Evolutionary conservation across 2,888 invertebrate genomes (phyloP).

Genomic region (Eupithecia centaureata): DNA sequence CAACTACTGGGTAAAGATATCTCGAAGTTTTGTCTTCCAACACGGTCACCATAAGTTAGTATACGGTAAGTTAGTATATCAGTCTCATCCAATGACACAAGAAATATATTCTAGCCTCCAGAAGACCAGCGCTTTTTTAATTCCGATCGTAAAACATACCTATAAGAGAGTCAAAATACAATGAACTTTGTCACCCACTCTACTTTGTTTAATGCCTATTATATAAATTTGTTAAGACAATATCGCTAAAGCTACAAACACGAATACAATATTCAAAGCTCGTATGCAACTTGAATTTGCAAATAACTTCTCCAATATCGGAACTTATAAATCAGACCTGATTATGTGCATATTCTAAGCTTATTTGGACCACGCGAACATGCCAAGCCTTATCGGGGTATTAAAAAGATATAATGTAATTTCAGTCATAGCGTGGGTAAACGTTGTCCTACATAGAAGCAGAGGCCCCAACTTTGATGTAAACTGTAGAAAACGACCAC

Average conservation of each 20-base stretch:
- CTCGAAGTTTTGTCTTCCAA: not conserved
- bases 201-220: not conserved
- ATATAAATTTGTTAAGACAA: not conserved
- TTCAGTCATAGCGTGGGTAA: slow-evolving; percentile 50
- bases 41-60: not conserved
- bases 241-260: not conserved
- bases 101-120: not conserved
- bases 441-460: slow-evolving; percentile 4
- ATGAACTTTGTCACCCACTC: not conserved
- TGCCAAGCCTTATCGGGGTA: slow-evolving; percentile 36
- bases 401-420: slow-evolving; percentile 49
- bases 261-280: slow-evolving; percentile 13
- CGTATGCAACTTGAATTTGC: slow-evolving; percentile 24
- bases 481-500: not conserved
- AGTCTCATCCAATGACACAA: not conserved
- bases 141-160: too few species aligned
- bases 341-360: slow-evolving; percentile 38
- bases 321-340: slow-evolving; percentile 23
- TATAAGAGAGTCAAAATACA: not conserved
- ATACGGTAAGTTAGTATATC: too few species aligned
- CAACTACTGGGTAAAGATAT: not conserved
- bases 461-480: not conserved
- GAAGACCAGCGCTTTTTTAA: not conserved
- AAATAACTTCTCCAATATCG: slow-evolving; percentile 20
- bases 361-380: slow-evolving; percentile 35